Evolutionary conservation across 1,140 invertebrate species (phyloP).

Genomic region (Diachasmimorpha longicaudata): DNA sequence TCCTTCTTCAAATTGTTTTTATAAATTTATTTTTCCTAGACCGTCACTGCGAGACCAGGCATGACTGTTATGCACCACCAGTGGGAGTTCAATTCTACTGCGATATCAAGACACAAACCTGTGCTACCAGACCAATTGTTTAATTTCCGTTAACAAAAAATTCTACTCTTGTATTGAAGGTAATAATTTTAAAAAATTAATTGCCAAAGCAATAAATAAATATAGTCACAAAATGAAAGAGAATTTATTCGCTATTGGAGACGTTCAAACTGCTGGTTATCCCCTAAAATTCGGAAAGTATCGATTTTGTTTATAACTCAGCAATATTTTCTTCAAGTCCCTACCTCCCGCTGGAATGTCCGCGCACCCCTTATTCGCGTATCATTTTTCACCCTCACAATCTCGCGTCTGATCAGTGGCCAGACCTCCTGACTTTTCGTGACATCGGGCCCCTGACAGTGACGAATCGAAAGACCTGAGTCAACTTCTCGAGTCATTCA

Average conservation of each 20-base stretch:
- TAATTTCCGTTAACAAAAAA: neutral
- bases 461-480: slow-evolving; percentile 51
- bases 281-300: no score
- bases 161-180: no score
- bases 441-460: slow-evolving; percentile 49
- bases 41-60: neutral
- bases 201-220: no score
- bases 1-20: neutral
- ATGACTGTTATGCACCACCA: neutral
- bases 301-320: neutral
- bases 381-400: slow-evolving; percentile 53
- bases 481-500: slow-evolving; percentile 50
- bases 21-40: neutral
- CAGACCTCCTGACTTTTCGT: slow-evolving; percentile 33
- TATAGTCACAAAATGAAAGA: no score
- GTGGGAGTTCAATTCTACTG: neutral
- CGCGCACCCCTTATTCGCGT: slow-evolving; percentile 44
- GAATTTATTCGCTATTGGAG: no score
- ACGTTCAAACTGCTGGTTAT: no score
- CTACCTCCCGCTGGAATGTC: slow-evolving; percentile 36
- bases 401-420: slow-evolving; percentile 51
- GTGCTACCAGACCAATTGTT: neutral
- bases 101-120: neutral
- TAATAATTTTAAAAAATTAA: neutral
- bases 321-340: neutral